Base-by-base conservation (phyloP, 2,888 invertebrate genomes). In the Ichneumoninae sp. region DNA sequence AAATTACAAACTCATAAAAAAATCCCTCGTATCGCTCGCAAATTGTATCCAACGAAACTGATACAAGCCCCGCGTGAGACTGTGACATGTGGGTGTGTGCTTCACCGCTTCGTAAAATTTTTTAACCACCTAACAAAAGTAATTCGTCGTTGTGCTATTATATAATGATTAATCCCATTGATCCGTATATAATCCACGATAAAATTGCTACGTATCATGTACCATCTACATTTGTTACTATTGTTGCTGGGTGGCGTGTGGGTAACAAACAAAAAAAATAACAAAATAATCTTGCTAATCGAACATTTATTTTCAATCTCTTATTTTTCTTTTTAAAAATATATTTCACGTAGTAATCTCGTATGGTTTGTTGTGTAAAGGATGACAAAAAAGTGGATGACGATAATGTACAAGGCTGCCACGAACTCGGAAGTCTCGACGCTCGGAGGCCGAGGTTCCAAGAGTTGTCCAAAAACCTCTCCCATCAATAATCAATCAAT, bases 51-150 rank as follows among this genome's bases (percentile, higher is more conserved):
- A 85, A 89, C 85, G 83, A 88, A 88, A 90, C 88, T 79, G 89
- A 90, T 90, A 89, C 90, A 90, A 90, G 86, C 69, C 26, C 44
- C 81, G 84, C 86, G 86, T 85, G 79, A 80, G 76, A 85, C 75
- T 84, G 81, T 81, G 77, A 77, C 71, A 80, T 88, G 84, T 88
- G 88, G 83, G 89, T 90, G 89, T 88, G 91, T 90, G 92, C 92
- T 92, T 92, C 88, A 90, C 89, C 85, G 93, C 92, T 92, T 92
- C 87, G 88, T 90, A 89, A 84, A 82, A 50, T 76, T 75, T 52
- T 70, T 82, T 70, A 16, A 88, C 86, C 87, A 89, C 13, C 90
- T 89, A 88, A 90, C 88, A 82, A 83, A 33, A 86, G 82, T 88
- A 87, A 80, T 84, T 88, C 87, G 84, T 88, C 87, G 83, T 87